Percentiles rank a stretch among this genome's conserved stretches.
These are phyloP conservation scores for Laothoe populi DNA, from an alignment of 2,888 invertebrate genomes.

Conservation along the genomic window DNA sequence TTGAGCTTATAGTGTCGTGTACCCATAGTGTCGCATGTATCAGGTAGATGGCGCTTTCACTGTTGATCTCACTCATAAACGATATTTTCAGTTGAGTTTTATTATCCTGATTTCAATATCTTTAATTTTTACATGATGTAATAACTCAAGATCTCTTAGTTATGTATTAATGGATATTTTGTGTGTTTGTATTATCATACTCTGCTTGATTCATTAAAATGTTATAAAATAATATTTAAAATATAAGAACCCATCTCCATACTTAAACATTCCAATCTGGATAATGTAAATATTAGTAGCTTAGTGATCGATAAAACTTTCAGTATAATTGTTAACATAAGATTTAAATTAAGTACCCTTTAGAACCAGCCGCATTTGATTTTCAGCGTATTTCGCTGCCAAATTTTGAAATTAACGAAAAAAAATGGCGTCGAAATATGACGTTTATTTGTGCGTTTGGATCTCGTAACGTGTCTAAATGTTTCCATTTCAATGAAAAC, in stretches of 20 bases:
- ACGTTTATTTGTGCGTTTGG: constrained; percentile 35
- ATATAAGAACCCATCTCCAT: constrained; percentile 47
- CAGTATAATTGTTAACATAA: constrained; percentile 53
- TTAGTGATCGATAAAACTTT: constrained; percentile 47
- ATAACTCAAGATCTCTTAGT: background rate
- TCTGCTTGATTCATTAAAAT: constrained; percentile 25
- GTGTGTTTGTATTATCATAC: background rate
- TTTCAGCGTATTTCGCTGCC: constrained; percentile 17
- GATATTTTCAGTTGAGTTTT: background rate
- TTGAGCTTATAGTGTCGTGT: constrained; percentile 54
- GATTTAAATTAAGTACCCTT: constrained; percentile 32
- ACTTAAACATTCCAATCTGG: constrained; percentile 68
- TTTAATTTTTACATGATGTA: no score
- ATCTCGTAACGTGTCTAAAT: constrained; percentile 34
- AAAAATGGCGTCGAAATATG: constrained; percentile 28
- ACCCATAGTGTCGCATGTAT: constrained; percentile 54
- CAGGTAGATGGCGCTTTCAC: constrained; percentile 58
- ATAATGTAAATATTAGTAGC: constrained; percentile 68
- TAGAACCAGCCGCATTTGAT: background rate
- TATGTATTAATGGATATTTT: background rate
- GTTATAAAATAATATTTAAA: constrained; percentile 32
- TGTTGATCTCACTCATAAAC: constrained; percentile 43
- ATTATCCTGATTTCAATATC: background rate
- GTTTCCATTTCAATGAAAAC: constrained; percentile 34
- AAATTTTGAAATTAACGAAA: background rate